Conservation (phyloP, 2,113 vertebrate genomes). For the Channa argus region DNA sequence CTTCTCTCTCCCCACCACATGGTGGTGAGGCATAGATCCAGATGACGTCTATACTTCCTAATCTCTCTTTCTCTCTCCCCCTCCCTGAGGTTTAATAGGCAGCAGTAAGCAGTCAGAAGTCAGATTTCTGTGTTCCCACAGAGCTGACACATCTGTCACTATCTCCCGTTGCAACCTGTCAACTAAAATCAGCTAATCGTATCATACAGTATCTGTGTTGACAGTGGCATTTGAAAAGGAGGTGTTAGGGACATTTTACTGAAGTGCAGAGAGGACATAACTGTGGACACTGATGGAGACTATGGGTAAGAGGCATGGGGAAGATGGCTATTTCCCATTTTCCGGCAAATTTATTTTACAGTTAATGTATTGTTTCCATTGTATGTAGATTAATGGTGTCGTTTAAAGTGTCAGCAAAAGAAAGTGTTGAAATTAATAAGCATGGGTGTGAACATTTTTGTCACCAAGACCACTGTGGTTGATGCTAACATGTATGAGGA, state of each 20-base stretch:
- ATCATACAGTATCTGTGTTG: neutral
- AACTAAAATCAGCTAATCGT: neutral
- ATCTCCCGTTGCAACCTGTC: neutral
- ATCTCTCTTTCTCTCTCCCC: conserved; percentile 2
- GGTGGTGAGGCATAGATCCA: conserved; percentile 37
- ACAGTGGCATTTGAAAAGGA: neutral
- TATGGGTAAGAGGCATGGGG: conserved; percentile 62
- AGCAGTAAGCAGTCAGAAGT: conserved; percentile 13
- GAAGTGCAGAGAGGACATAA: neutral
- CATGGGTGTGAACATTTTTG: too few relatives aligned
- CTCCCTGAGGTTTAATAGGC: conserved; percentile 49
- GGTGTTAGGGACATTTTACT: neutral
- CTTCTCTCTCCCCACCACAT: conserved; percentile 13
- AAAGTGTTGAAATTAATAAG: neutral
- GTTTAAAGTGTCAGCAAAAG: too few relatives aligned
- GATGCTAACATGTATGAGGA: neutral
- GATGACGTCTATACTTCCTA: conserved; percentile 56
- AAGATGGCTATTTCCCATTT: neutral
- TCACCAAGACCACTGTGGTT: too few relatives aligned
- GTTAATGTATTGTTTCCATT: too few relatives aligned
- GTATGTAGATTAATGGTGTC: too few relatives aligned
- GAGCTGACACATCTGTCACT: conserved; percentile 27
- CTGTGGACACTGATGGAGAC: conserved; percentile 62
- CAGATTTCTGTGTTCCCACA: conserved; percentile 16
- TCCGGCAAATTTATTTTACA: neutral